phyloP scores from a whole-genome alignment of 2,797 vertebrate species.

The Melanotaenia maccullochi region DNA sequence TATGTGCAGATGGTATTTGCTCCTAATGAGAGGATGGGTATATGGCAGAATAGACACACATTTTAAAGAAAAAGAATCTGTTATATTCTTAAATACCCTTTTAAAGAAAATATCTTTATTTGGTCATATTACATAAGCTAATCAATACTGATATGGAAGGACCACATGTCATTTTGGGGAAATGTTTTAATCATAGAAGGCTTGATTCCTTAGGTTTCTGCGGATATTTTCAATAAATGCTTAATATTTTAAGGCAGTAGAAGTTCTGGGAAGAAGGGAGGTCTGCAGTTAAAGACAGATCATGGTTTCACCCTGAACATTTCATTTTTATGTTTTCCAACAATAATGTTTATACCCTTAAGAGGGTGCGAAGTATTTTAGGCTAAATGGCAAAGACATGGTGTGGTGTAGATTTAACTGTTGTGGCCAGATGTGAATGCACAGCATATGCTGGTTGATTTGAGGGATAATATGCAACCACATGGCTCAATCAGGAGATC shows the following conservation, averaged over 20 bases:
- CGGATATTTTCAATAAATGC: conserved; percentile 41
- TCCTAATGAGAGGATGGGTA: conserved; percentile 69
- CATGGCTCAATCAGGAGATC: conserved; percentile 80
- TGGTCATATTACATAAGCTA: conserved; percentile 17
- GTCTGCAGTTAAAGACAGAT: conserved; percentile 64
- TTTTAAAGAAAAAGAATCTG: conserved; percentile 25
- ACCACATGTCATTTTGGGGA: conserved; percentile 30
- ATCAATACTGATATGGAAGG: conserved; percentile 10
- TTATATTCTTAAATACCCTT: conserved; percentile 31
- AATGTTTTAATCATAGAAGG: conserved; percentile 51
- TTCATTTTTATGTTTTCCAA: conserved; percentile 69
- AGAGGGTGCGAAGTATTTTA: conserved; percentile 73
- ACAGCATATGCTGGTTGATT: conserved; percentile 71
- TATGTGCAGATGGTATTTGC: conserved; percentile 67
- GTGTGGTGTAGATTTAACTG: conserved; percentile 42
- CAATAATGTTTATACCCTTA: conserved; percentile 76
- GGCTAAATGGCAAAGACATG: conserved; percentile 52
- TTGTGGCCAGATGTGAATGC: conserved; percentile 65
- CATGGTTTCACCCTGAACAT: conserved; percentile 67
- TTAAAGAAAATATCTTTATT: conserved; percentile 3
- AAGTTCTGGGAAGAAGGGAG: conserved; percentile 38
- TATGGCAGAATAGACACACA: conserved; percentile 48
- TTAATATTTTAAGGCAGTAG: conserved; percentile 46
- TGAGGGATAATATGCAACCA: conserved; percentile 75
- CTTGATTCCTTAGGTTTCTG: conserved; percentile 60